phyloP scores from a whole-genome alignment of 2,113 vertebrate species.

The Urocynchramus pylzowi region DNA sequence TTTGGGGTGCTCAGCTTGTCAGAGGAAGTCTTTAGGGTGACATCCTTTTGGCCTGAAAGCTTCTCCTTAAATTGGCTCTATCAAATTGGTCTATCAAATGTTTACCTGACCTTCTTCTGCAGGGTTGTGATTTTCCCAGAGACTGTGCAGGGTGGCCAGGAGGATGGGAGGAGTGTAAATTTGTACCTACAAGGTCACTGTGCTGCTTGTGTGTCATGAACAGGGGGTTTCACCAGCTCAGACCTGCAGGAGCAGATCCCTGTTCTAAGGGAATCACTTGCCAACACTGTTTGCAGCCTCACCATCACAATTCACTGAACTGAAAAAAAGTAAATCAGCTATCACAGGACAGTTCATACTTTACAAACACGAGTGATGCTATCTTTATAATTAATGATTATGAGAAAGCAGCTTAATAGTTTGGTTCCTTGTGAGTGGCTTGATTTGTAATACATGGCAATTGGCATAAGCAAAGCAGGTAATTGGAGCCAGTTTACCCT shows the following conservation, averaged over 20 bases:
- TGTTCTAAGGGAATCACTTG: not conserved
- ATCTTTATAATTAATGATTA: slow-evolving; percentile 53
- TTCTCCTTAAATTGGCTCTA: not conserved
- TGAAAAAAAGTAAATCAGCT: slow-evolving; percentile 19
- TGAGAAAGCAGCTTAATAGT: slow-evolving; percentile 23
- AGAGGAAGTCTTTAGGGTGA: not conserved
- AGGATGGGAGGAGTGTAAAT: not conserved
- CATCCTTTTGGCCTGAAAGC: not conserved
- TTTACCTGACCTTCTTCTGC: not conserved
- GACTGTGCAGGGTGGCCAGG: not conserved
- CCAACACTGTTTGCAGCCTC: not conserved
- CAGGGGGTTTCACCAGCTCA: not conserved
- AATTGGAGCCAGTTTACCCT: not conserved
- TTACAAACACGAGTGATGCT: slow-evolving; percentile 30
- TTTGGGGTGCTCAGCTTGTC: not conserved
- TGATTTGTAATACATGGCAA: slow-evolving; percentile 10
- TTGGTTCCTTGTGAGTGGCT: slow-evolving; percentile 12
- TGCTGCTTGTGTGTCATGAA: not conserved
- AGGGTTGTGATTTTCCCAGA: not conserved
- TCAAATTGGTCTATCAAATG: not conserved
- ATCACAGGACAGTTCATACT: not conserved
- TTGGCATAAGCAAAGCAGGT: not conserved
- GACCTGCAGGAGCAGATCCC: not conserved
- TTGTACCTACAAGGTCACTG: fast-evolving
- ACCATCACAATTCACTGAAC: slow-evolving; percentile 15